phyloP scores from a whole-genome alignment of 2,113 vertebrate genomes.

The Antechinus stuartii region DNA sequence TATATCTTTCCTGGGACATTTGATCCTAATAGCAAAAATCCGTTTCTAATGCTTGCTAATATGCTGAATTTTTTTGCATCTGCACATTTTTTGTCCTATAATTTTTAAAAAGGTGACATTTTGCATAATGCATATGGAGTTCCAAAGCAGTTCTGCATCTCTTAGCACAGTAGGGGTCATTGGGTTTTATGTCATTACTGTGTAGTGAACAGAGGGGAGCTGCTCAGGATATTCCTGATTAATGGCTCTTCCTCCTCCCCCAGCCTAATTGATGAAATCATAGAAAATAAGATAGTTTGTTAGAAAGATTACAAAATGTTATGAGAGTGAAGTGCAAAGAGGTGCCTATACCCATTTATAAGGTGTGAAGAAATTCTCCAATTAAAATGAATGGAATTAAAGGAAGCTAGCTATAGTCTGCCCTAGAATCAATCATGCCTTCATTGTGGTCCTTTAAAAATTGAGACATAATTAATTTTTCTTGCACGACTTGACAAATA shows the following conservation, averaged over 20 bases:
- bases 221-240: not conserved
- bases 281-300: not conserved
- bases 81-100: slow-evolving; percentile 16
- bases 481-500: too few relatives aligned
- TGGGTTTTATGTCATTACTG: slow-evolving; percentile 42
- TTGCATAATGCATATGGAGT: slow-evolving; percentile 24
- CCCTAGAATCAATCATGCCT: not conserved
- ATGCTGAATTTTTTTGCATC: slow-evolving; percentile 5
- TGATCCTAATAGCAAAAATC: slow-evolving; percentile 13
- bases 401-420: not conserved
- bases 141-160: slow-evolving; percentile 12
- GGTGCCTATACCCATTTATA: not conserved
- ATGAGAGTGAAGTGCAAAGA: not conserved
- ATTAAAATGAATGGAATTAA: not conserved
- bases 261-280: not conserved
- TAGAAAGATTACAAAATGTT: not conserved
- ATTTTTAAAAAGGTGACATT: slow-evolving; percentile 57
- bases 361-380: not conserved
- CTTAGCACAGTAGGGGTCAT: not conserved
- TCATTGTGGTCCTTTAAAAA: not conserved
- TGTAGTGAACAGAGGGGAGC: not conserved
- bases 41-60: slow-evolving; percentile 25
- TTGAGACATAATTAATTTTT: not conserved
- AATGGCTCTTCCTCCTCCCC: not conserved
- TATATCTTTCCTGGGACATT: slow-evolving; percentile 47